Conservation (phyloP, 2,113 vertebrate genomes). For the Nibea albiflora region DNA sequence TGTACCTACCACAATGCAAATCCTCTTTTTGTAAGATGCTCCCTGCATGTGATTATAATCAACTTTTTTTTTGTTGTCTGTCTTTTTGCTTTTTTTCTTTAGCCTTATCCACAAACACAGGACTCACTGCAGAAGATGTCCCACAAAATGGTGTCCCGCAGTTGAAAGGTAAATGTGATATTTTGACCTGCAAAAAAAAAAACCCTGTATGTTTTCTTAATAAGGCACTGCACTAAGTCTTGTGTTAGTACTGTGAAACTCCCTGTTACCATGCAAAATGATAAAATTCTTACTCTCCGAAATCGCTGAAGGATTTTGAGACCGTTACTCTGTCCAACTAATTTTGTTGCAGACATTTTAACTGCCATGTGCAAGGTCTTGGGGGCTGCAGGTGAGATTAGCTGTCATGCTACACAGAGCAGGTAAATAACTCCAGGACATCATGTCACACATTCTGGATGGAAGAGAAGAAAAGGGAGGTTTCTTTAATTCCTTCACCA, state of each 20-base stretch:
- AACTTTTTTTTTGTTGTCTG: too few relatives aligned
- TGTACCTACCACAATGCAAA: not conserved
- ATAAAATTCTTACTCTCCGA: not conserved
- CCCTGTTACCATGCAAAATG: not conserved
- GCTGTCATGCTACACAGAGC: conserved; percentile 68
- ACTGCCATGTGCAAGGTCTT: conserved; percentile 23
- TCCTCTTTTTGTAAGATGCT: not conserved
- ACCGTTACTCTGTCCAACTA: conserved; percentile 18
- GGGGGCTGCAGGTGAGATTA: conserved; percentile 68
- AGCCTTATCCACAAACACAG: not conserved
- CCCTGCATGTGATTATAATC: too few relatives aligned
- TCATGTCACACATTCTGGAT: conserved; percentile 65
- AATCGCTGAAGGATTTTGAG: not conserved
- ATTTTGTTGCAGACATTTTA: conserved; percentile 43
- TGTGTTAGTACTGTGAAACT: not conserved
- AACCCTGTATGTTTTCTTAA: not conserved
- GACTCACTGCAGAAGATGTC: too few relatives aligned
- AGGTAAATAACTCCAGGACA: conserved; percentile 77
- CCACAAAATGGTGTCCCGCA: not conserved
- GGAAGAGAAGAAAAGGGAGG: conserved; percentile 66
- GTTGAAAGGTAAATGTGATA: not conserved
- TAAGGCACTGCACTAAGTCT: not conserved
- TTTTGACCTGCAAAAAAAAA: not conserved
- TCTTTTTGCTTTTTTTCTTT: too few relatives aligned
- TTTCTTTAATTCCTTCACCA: conserved; percentile 76